A percentile compares a stretch with the other conserved stretches of the same genome.
phyloP scores from a whole-genome alignment of 2,113 vertebrate species.

The Cyprinodon brontotheroides region DNA sequence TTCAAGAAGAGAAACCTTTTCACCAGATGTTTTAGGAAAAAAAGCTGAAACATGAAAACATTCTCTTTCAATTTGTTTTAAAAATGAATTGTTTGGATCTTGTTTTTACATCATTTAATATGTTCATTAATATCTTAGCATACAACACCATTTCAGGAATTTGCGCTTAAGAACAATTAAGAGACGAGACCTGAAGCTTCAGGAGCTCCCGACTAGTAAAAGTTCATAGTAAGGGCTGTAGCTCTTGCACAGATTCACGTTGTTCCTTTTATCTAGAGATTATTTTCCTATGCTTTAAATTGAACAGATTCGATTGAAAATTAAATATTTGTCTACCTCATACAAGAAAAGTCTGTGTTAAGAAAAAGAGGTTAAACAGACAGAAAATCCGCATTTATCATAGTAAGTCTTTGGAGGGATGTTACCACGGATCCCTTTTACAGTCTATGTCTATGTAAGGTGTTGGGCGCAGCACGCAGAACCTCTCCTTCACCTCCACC shows the following conservation, averaged over 20 bases:
- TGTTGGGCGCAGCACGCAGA: slow-evolving; percentile 67
- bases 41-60: neutral
- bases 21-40: neutral
- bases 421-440: slow-evolving; percentile 20
- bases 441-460: slow-evolving; percentile 61
- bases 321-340: neutral
- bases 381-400: neutral
- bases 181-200: neutral
- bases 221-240: neutral
- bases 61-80: neutral
- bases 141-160: neutral
- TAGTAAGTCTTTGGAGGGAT: slow-evolving; percentile 2
- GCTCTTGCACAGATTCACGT: too few relatives aligned
- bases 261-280: too few relatives aligned
- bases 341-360: neutral
- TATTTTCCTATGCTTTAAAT: neutral
- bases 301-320: slow-evolving; percentile 1
- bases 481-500: slow-evolving; percentile 65
- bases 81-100: too few relatives aligned
- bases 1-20: too few relatives aligned
- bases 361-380: neutral
- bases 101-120: neutral
- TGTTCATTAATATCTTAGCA: neutral
- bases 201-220: neutral
- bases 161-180: neutral